Evolutionary conservation across 2,888 invertebrate species (phyloP).

Genomic region (Xylota segnis): DNA sequence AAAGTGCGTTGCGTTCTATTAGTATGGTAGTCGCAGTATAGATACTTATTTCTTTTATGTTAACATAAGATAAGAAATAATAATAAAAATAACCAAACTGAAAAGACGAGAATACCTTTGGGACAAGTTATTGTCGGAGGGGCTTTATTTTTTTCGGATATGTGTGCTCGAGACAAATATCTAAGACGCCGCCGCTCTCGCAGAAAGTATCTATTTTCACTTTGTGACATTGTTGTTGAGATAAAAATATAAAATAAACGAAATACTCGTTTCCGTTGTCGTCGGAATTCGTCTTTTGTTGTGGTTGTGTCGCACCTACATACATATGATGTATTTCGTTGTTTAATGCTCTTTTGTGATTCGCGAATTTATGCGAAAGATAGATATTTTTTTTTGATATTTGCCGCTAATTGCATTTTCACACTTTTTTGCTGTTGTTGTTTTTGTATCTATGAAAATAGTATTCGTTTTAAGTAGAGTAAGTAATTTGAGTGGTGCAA

Average conservation of each 20-base stretch:
- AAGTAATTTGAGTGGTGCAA: background rate
- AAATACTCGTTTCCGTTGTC: slow-evolving; percentile 31
- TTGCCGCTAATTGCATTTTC: slow-evolving; percentile 53
- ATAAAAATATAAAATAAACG: slow-evolving; percentile 48
- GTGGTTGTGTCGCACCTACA: slow-evolving; percentile 43
- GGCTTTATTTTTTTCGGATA: slow-evolving; percentile 13
- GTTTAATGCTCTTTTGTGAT: slow-evolving; percentile 17
- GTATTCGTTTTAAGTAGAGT: background rate
- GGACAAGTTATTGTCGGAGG: slow-evolving; percentile 12
- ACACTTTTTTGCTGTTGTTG: slow-evolving; percentile 17
- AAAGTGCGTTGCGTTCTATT: slow-evolving; percentile 4
- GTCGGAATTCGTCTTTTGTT: slow-evolving; percentile 17
- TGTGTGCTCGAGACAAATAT: slow-evolving; percentile 31
- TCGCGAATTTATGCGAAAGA: slow-evolving; percentile 37
- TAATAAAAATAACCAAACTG: background rate
- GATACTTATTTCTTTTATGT: slow-evolving; percentile 17
- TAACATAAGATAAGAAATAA: slow-evolving; percentile 48
- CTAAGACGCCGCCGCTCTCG: slow-evolving; percentile 34
- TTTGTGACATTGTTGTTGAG: slow-evolving; percentile 42
- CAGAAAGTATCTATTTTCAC: slow-evolving; percentile 54
- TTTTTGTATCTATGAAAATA: slow-evolving; percentile 8
- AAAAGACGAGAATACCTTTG: slow-evolving; percentile 29
- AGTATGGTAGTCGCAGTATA: background rate
- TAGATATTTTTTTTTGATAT: slow-evolving; percentile 11
- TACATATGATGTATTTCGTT: slow-evolving; percentile 15